Percentiles rank a stretch among this genome's conserved stretches.
phyloP scores from a whole-genome alignment of 2,797 vertebrate genomes.

The Parauchenoglanis ngamensis region DNA sequence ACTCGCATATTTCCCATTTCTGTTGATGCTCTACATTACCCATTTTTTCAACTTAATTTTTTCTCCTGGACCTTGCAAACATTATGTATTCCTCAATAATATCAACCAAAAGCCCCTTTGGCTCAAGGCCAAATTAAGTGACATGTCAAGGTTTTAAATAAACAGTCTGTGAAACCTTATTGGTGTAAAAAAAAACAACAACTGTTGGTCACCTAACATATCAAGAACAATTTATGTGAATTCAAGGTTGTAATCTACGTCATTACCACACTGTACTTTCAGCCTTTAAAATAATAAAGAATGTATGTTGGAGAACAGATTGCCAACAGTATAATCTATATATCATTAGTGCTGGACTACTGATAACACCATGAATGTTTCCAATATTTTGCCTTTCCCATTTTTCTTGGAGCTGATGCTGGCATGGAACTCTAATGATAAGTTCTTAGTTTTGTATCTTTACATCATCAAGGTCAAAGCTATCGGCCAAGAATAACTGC shows the following conservation, averaged over 20 bases:
- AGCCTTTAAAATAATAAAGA: not conserved
- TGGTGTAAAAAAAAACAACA: not conserved
- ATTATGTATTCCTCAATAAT: not conserved
- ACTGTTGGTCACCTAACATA: not conserved
- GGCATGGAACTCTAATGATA: not conserved
- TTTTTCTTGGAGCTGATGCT: not conserved
- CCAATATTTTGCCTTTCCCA: not conserved
- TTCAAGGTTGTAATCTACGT: not conserved
- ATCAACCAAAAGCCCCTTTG: not conserved
- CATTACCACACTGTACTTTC: not conserved
- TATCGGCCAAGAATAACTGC: not conserved
- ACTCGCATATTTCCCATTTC: not conserved
- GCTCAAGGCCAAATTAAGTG: not conserved
- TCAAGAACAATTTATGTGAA: not conserved
- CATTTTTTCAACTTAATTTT: not conserved
- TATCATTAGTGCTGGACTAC: not conserved
- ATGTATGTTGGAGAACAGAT: not conserved
- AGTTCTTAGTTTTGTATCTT: not conserved
- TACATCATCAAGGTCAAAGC: not conserved
- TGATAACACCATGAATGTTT: not conserved
- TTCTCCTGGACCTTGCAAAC: not conserved
- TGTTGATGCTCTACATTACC: not conserved
- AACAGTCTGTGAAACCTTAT: not conserved
- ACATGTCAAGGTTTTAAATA: not conserved
- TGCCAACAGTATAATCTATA: not conserved